Conservation (phyloP, 2,888 invertebrate species). For the Leptothorax acervorum region DNA sequence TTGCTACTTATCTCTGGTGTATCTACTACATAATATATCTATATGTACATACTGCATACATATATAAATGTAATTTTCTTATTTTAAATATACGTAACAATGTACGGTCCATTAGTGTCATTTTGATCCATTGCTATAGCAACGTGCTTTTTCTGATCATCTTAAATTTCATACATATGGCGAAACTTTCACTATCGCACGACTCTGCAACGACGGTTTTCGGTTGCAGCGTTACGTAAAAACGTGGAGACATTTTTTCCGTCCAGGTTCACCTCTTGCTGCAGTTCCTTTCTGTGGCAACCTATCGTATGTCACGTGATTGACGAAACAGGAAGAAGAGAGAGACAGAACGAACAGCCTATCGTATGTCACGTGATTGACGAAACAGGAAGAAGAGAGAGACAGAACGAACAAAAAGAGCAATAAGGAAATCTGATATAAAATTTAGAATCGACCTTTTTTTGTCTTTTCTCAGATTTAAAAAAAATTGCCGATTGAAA, state of each 20-base stretch:
- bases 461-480: too few relatives aligned
- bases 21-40: not conserved
- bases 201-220: slow-evolving; percentile 63
- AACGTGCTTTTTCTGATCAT: slow-evolving; percentile 59
- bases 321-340: not conserved
- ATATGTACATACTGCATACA: not conserved
- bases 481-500: not conserved
- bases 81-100: not conserved
- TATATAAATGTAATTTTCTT: not conserved
- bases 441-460: not conserved
- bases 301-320: slow-evolving; percentile 4
- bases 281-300: slow-evolving; percentile 45
- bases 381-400: not conserved
- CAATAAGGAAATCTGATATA: not conserved
- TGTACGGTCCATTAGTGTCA: not conserved
- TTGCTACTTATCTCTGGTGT: not conserved
- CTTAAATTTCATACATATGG: slow-evolving; percentile 72
- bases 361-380: slow-evolving; percentile 15
- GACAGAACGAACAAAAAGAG: not conserved
- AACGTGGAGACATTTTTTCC: slow-evolving; percentile 59
- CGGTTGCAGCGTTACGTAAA: slow-evolving; percentile 73
- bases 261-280: not conserved
- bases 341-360: not conserved
- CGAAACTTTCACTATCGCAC: slow-evolving; percentile 71
- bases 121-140: not conserved